Conservation (phyloP, 1,140 invertebrate genomes). For the Leptinotarsa undecemlineata region DNA sequence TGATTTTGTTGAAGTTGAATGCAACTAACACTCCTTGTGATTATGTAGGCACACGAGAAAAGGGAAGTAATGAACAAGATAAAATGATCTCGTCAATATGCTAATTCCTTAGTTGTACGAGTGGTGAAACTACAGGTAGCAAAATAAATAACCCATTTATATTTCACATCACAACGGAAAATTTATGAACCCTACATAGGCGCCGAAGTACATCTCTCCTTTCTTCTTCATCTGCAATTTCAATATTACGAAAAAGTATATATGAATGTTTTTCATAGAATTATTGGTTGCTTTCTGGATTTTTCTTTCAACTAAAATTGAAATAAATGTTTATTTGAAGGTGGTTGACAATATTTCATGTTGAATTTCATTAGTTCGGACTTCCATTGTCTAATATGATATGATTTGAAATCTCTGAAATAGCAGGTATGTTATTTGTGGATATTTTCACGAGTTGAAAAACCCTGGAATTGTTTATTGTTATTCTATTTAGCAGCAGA, state of each 20-base stretch:
- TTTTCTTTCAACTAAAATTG: background rate
- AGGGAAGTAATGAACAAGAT: conserved; percentile 2
- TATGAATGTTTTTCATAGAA: background rate
- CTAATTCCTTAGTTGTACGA: background rate
- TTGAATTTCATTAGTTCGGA: no score
- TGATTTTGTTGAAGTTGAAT: background rate
- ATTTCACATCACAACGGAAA: background rate
- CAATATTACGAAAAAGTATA: background rate
- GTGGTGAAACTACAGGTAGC: conserved; percentile 11
- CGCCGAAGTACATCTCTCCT: background rate
- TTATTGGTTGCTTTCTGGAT: background rate
- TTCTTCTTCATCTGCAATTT: background rate
- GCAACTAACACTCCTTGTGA: background rate
- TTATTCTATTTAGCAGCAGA: no score
- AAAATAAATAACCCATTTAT: conserved; percentile 13
- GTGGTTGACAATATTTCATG: no score
- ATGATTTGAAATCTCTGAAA: no score
- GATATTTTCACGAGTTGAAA: no score
- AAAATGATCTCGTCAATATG: conserved; percentile 17
- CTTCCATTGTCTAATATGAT: no score
- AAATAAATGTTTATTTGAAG: no score
- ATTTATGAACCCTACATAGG: background rate
- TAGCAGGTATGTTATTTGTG: no score
- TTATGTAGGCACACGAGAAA: conserved; percentile 12
- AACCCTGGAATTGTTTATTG: no score